Evolutionary conservation across 2,797 vertebrate genomes (phyloP).

Genomic region (Sebastiscus tertius): DNA sequence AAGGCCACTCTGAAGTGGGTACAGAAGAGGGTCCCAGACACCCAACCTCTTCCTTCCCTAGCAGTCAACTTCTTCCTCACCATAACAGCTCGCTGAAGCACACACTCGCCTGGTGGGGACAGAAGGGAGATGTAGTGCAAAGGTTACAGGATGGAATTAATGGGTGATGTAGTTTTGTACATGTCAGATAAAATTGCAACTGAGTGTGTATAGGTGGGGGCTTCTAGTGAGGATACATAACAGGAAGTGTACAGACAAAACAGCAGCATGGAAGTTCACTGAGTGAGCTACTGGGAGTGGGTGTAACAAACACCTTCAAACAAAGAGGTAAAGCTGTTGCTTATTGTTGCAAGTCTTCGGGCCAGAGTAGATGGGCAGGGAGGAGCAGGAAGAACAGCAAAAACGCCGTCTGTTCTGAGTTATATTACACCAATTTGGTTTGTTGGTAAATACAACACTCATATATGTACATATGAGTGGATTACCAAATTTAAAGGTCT

Average conservation of each 20-base stretch:
- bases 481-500: neutral
- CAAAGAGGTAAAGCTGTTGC: neutral
- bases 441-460: neutral
- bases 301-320: constrained; percentile 18
- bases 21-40: constrained; percentile 90
- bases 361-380: neutral
- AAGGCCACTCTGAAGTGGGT: constrained; percentile 92
- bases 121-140: neutral
- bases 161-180: fast-evolving
- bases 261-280: constrained; percentile 17
- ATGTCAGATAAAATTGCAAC: neutral
- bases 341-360: constrained; percentile 17
- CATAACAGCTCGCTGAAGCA: constrained; percentile 87
- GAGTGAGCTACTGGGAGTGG: constrained; percentile 21
- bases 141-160: neutral
- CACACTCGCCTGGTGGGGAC: constrained; percentile 84
- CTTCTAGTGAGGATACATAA: constrained; percentile 28
- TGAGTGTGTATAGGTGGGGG: neutral
- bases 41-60: constrained; percentile 83
- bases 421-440: neutral
- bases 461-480: neutral
- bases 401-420: neutral
- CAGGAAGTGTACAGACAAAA: constrained; percentile 54
- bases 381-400: constrained; percentile 19
- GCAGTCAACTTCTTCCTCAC: constrained; percentile 87